Evolutionary conservation across 2,113 vertebrate genomes (phyloP), one percentile per base, ranked within the genome.

Genomic region (Phaethornis superciliosus): DNA sequence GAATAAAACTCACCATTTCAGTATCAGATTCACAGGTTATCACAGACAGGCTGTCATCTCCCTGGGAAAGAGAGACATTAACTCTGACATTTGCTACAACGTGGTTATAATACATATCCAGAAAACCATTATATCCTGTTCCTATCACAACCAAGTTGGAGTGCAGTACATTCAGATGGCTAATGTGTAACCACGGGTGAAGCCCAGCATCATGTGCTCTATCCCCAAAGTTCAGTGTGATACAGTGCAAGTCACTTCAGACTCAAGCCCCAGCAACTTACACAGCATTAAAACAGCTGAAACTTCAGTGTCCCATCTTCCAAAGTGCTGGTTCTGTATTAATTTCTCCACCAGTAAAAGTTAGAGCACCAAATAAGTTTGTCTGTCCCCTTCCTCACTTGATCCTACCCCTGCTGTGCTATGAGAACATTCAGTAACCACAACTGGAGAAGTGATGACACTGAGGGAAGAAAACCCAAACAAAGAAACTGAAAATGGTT

Each of bases 1-100:
- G 17, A 18, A 6, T 9, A 13, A 15, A 78, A 93, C 96, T 98
- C 97, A 99, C 98, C 98, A 93, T 92, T 76, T 98, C 98, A 18
- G 92, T 88, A 79, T 98, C 98, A 6, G 98, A 98, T 74, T 98
- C 93, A 44, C 98, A 98, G 76, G 97, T 98, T 33, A 97, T 85
- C 46, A 97, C 97, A 59, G 98, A 98, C 37, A 98, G 95, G 93
- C 96, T 96, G 84, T 99, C 98, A 75, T 98, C 98, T 46, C 96
- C 98, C 98, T 99, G 69, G 33, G 80, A 85, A 96, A 94, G 8
- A 96, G 78, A 96, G 1, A 89, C 67, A 71, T 17, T 67, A 64
- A 17, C 9, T 27, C 35, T 69, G 7, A 91, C 24, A 44, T 33
- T 12, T 42, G 6, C 26, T 55, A 17, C 8, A 26, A 15, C 69